Base-by-base conservation (phyloP, 2,113 vertebrate species). In the Noctilio leporinus region DNA sequence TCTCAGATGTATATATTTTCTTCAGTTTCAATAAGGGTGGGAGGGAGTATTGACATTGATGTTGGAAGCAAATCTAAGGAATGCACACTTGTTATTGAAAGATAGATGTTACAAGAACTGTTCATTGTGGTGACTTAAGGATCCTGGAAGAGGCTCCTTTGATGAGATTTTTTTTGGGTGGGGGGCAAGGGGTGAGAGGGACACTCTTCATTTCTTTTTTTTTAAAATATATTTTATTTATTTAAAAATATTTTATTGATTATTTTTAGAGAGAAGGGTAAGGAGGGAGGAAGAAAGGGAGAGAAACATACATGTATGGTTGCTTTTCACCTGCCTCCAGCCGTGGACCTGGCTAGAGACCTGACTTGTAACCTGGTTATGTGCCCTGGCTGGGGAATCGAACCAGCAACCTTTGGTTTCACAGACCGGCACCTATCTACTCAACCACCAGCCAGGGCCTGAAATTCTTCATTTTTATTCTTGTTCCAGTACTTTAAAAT, bases 31-130 rank as follows among this genome's bases (percentile, higher is more conserved):
- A 2, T 88, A 45, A 83, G 11, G 30, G 55, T 53, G n/a, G 45
- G 59, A 89, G 12, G 65, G 40, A 75, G 16, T 53, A 15, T 20
- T 73, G 47, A 28, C 4, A 8, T 30, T 53, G 28, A 43, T 80
- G 26, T 28, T 85, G 93, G 96, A 97, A 96, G 75, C 64, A 96
- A 98, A 96, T 57, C 15, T 82, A 85, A 40, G 17, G 15, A 65
- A 40, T 73, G 3, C 12, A 30, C 43, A 30, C 12, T 62, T 91
- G 78, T 53, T 26, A 16, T 24, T 38, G 59, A 57, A 57, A 73
- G 24, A 33, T 85, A 17, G 28, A 33, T 9, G 10, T 30, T n/a
- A 33, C 30, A 22, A 28, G 26, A 38, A 38, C 3, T 26, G 45
- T 14, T 67, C 19, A 22, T 40, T 22, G 14, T 40, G 15, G 14